A percentile compares a stretch with the other conserved stretches of the same genome.
phyloP scores from a whole-genome alignment of 1,140 invertebrate species.

The Atta cephalotes region DNA sequence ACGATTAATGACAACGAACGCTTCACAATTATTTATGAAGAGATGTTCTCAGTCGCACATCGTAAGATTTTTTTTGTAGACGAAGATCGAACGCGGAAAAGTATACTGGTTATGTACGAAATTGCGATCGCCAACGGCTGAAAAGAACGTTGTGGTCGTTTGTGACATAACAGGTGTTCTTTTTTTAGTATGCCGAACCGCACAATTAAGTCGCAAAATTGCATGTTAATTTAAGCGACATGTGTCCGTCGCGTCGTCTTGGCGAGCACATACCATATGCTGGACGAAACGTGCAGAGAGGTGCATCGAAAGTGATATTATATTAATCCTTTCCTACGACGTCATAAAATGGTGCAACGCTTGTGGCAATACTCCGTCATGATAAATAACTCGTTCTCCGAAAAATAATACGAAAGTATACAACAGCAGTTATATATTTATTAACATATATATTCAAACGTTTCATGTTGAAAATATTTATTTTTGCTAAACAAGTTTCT shows the following conservation, averaged over 20 bases:
- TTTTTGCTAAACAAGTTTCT: not conserved
- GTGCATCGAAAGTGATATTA: slow-evolving; percentile 31
- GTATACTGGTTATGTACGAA: not conserved
- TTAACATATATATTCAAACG: not conserved
- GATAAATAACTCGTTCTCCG: slow-evolving; percentile 24
- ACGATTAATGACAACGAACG: slow-evolving; percentile 25
- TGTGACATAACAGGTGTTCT: slow-evolving; percentile 29
- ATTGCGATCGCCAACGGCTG: slow-evolving; percentile 23
- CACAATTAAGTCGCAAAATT: slow-evolving; percentile 59
- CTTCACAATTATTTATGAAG: not conserved
- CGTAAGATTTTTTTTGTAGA: not conserved
- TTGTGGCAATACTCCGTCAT: not conserved
- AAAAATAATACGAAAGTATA: not conserved
- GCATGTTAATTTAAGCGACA: slow-evolving; percentile 55
- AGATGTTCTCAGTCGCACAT: slow-evolving; percentile 8
- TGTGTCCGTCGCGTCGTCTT: slow-evolving; percentile 40
- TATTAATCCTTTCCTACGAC: slow-evolving; percentile 25
- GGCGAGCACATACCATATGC: slow-evolving; percentile 24
- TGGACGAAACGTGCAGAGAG: slow-evolving; percentile 4
- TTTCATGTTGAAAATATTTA: not conserved
- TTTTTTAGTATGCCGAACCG: not conserved
- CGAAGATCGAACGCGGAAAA: not conserved
- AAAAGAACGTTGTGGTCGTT: slow-evolving; percentile 28
- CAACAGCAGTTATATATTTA: not conserved
- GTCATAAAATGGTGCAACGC: slow-evolving; percentile 23